A percentile compares a stretch with the other conserved stretches of the same genome.
Conservation (phyloP, 1,140 invertebrate genomes). For the Onthophagus taurus region DNA sequence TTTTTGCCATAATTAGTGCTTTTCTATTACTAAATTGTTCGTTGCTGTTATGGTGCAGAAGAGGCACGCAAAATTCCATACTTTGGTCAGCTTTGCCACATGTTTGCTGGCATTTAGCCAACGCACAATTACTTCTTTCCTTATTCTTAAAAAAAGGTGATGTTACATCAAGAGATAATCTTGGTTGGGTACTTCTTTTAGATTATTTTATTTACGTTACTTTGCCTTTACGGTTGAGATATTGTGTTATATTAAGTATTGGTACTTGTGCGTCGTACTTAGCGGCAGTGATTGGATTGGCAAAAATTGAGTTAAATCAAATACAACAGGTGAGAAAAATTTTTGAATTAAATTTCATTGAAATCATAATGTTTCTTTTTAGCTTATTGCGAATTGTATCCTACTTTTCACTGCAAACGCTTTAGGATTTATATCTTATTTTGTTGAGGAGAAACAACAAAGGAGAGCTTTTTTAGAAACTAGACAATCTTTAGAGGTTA, state of each 20-base stretch:
- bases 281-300: constrained; percentile 43
- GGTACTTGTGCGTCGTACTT: constrained; percentile 51
- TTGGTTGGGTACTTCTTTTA: constrained; percentile 72
- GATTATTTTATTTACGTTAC: constrained; percentile 80
- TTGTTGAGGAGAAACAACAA: constrained; percentile 77
- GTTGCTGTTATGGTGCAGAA: constrained; percentile 43
- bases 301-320: constrained; percentile 38
- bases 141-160: constrained; percentile 46
- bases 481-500: constrained; percentile 82
- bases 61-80: constrained; percentile 34
- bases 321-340: constrained; percentile 45
- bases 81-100: constrained; percentile 49
- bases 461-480: constrained; percentile 82
- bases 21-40: constrained; percentile 46
- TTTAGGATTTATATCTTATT: constrained; percentile 69
- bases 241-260: constrained; percentile 51
- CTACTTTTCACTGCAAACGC: constrained; percentile 59
- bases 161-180: constrained; percentile 44
- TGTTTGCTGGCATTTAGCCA: constrained; percentile 52
- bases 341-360: not conserved
- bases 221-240: constrained; percentile 59
- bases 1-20: constrained; percentile 40
- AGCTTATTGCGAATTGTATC: constrained; percentile 62
- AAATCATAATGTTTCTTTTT: constrained; percentile 29
- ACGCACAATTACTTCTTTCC: constrained; percentile 48